A percentile compares a stretch with the other conserved stretches of the same genome.
Evolutionary conservation across 1,140 invertebrate species (phyloP).

Genomic region (Bradysia coprophila): DNA sequence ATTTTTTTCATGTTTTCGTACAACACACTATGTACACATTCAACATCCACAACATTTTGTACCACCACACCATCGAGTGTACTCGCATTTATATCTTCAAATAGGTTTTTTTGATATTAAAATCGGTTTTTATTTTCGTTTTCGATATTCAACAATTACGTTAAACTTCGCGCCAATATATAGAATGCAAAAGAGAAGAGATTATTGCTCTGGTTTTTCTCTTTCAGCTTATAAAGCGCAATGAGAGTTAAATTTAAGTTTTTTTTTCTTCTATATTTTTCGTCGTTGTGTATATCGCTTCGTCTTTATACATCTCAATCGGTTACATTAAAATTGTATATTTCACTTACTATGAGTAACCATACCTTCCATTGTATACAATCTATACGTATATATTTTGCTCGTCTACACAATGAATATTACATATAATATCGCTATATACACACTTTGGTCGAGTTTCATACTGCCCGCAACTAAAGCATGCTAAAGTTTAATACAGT

Average conservation of each 20-base stretch:
- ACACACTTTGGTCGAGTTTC: not conserved
- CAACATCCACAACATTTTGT: too few relatives aligned
- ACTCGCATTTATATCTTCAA: too few relatives aligned
- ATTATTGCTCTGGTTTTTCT: not conserved
- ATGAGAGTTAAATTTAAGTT: too few relatives aligned
- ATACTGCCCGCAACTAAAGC: constrained; percentile 3
- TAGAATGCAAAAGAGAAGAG: not conserved
- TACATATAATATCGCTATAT: too few relatives aligned
- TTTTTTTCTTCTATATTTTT: too few relatives aligned
- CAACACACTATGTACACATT: too few relatives aligned
- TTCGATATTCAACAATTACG: not conserved
- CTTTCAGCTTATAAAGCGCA: too few relatives aligned
- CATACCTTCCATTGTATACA: not conserved
- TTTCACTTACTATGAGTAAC: not conserved
- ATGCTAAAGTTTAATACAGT: constrained; percentile 4
- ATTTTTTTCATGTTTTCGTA: too few relatives aligned
- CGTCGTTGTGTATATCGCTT: too few relatives aligned
- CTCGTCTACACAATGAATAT: not conserved
- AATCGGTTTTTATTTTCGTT: not conserved
- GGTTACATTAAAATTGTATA: not conserved
- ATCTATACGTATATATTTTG: not conserved
- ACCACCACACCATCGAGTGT: too few relatives aligned
- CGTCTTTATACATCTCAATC: not conserved
- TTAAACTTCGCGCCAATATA: not conserved
- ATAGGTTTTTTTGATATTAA: not conserved